These are phyloP conservation scores for Epizoanthus stellaris DNA, from an alignment of 92 coral and sea anemone genomes.

Conservation along the genomic window DNA sequence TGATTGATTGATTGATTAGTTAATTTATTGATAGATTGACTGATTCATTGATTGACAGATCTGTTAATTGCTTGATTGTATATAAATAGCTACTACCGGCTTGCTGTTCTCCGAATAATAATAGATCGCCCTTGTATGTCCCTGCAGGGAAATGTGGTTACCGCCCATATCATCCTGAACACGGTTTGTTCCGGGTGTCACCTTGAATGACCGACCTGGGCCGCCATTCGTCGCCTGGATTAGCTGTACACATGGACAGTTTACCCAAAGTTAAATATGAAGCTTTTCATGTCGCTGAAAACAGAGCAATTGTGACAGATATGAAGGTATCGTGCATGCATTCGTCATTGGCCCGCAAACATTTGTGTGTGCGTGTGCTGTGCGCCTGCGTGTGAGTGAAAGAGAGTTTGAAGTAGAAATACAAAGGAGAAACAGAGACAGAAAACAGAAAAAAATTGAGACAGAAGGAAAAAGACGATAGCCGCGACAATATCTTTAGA, in stretches of 20 bases:
- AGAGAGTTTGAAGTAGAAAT: too few species aligned
- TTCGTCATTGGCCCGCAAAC: not conserved
- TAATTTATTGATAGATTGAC: too few species aligned
- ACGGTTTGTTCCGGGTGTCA: not conserved
- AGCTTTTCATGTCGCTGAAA: conserved; percentile 57
- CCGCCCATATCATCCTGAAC: not conserved
- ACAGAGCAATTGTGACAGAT: conserved; percentile 54
- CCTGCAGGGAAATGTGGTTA: not conserved
- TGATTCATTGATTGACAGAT: too few species aligned
- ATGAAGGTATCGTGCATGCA: conserved; percentile 19
- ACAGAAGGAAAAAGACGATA: too few species aligned
- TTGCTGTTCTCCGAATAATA: too few species aligned
- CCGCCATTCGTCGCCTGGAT: not conserved
- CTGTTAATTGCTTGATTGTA: too few species aligned
- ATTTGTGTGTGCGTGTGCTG: not conserved
- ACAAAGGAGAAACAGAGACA: too few species aligned
- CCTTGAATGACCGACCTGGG: not conserved
- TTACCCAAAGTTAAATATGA: conserved; percentile 22
- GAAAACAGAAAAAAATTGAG: too few species aligned
- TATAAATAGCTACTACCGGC: too few species aligned
- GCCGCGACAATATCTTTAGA: too few species aligned
- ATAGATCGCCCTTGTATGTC: too few species aligned
- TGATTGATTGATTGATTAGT: too few species aligned
- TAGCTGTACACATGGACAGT: conserved; percentile 14
- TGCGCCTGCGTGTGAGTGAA: not conserved